Evolutionary conservation across 30 jellyfish, hydroid and myxozoan genomes (phyloP), one percentile per base, ranked within the genome.

Genomic region (Aurelia sp.): DNA sequence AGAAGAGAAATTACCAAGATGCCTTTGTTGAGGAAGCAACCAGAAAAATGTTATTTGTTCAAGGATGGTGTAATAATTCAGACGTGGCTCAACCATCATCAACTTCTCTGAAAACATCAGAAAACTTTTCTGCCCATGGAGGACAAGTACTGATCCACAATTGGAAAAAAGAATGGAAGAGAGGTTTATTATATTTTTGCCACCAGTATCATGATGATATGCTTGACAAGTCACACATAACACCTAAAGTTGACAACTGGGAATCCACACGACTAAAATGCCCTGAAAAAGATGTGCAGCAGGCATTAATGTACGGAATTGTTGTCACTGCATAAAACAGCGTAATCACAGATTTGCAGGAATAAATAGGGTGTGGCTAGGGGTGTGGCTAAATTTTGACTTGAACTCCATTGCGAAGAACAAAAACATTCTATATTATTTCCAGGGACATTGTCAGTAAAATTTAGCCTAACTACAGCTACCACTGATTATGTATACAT

Each of bases 381-480:
- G n/a, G 72, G 72, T 66, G 48, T 66, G 78, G 78, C 78, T 66
- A 66, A 9, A 52, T 21, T 66, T 66, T 9, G 78, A 17, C 48
- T 66, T 33, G 78, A 66, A 48, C 52, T 66, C 78, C 41, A n/a
- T 66, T 66, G 78, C 52, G 41, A 22, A 52, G 78, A 66, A 66
- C 78, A 66, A 66, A 66, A 66, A 66, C 78, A 41, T 66, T 9
- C 31, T 22, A 66, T 52, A 66, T 8, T 66, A 66, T 66, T 66
- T n/a, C 31, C 78, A 66, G 78, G 78, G 78, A 66, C 78, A 9
- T 22, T 66, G 31, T 66, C 51, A 66, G 78, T 66, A 41, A n/a
- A 31, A 8, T 66, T 66, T 66, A 8, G 78, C 78, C 78, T 66
- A 66, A 66, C 78, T 66, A 66, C 78, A 66, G 78, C 78, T 22